Base-by-base conservation (phyloP, 2,797 vertebrate genomes). In the Falco concolor region DNA sequence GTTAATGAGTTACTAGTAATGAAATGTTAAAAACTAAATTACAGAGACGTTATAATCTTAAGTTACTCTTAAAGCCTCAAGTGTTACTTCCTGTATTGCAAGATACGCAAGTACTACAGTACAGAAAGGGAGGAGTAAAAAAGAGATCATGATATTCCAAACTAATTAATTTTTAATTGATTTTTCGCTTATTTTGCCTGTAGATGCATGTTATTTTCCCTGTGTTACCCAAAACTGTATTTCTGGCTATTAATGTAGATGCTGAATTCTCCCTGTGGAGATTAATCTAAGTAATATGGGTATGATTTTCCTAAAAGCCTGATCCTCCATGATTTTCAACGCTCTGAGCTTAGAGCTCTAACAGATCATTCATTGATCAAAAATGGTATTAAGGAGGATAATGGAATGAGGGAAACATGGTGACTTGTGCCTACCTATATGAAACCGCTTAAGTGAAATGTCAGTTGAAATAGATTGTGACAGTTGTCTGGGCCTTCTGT, bases 381-480 rank as follows among this genome's bases (percentile, higher is more conserved):
- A 22, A 81, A 25, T 21, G 30, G 6, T 34, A 68, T 44, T 56
- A 75, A 69, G 79, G 25, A 12, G 57, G 14, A 23, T 54, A 9
- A 5, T 56, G 14, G 11, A 40, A 20, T 70, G 45, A 72, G 27
- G 64, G 25, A 44, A 64, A 14, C 24, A 12, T 52, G 6, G 23
- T 77, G 27, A 40, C 14, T 83, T 90, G 25, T 76, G 22, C 36
- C 67, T 79, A 3, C 20, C 5, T 63, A 0, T 20, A 7, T 44
- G n/a, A 78, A 91, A 52, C 38, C n/a, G 15, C n/a, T 75, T n/a
- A 32, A 54, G 24, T 65, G 40, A 87, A 80, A 40, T 25, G 45
- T 36, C 12, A 47, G 0, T 78, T 8, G 1, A 21, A 44, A 0
- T 40, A 59, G 44, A 12, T 38, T 7, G 24, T 93, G 40, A 10